Conservation (phyloP, 1,140 invertebrate species). For the Leptinotarsa texana region DNA sequence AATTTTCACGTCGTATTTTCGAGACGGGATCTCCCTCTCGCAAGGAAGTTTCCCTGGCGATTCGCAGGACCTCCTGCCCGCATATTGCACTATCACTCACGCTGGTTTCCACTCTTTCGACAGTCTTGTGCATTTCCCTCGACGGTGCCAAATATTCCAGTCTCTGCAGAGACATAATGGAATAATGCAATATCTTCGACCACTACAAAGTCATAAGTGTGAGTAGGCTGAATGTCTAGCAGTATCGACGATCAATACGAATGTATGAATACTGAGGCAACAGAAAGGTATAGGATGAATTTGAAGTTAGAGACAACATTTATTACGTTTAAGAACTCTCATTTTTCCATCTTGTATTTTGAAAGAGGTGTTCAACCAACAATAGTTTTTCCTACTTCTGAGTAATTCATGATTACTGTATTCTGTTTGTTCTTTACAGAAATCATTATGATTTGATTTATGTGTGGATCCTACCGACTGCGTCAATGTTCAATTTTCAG, state of each 20-base stretch:
- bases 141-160: slow-evolving; percentile 37
- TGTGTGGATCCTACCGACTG: no score
- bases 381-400: no score
- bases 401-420: no score
- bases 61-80: slow-evolving; percentile 36
- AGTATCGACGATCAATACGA: no score
- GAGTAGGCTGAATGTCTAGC: neutral
- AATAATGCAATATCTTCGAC: slow-evolving; percentile 39
- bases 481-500: no score
- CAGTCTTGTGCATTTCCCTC: slow-evolving; percentile 41
- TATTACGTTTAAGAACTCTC: no score
- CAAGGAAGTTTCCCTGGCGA: slow-evolving; percentile 27
- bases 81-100: slow-evolving; percentile 43
- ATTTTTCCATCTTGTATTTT: no score
- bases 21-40: slow-evolving; percentile 32
- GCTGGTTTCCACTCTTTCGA: slow-evolving; percentile 28
- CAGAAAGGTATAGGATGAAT: no score
- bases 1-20: slow-evolving; percentile 43
- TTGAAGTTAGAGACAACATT: no score
- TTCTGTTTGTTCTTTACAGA: no score
- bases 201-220: neutral
- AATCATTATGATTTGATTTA: no score
- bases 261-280: neutral
- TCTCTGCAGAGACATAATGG: slow-evolving; percentile 36
- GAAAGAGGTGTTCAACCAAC: no score